Evolutionary conservation across 2,888 invertebrate genomes (phyloP).

Genomic region (Kuschelorhynchus macadamiae): DNA sequence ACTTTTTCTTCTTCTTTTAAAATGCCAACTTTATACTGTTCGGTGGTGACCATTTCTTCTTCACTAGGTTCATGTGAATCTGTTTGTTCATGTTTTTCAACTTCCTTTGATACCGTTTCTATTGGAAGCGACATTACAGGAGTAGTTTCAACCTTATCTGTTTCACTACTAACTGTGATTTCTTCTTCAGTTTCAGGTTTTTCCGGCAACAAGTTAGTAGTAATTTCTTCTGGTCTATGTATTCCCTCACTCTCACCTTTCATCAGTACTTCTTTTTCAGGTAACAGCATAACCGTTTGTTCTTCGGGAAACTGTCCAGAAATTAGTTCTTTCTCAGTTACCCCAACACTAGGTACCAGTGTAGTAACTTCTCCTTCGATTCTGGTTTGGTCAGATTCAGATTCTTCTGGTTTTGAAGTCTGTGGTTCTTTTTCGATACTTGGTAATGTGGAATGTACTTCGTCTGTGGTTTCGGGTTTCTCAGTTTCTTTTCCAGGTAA

Average conservation of each 20-base stretch:
- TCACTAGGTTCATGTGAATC: slow-evolving; percentile 8
- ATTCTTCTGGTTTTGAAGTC: not conserved
- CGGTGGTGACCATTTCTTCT: not conserved
- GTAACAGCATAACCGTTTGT: not conserved
- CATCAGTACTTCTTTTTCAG: not conserved
- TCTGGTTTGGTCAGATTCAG: not conserved
- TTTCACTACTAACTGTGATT: slow-evolving; percentile 1
- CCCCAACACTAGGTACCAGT: not conserved
- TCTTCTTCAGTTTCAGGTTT: not conserved
- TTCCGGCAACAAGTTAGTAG: slow-evolving; percentile 11
- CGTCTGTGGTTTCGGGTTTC: not conserved
- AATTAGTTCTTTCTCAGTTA: not conserved
- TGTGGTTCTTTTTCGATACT: not conserved
- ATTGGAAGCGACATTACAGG: not conserved
- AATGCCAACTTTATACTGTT: not conserved
- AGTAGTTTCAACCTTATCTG: slow-evolving; percentile 12
- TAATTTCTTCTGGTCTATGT: slow-evolving; percentile 17
- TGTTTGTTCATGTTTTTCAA: slow-evolving; percentile 25
- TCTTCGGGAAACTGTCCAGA: slow-evolving; percentile 1
- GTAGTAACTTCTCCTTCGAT: not conserved
- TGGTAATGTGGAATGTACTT: slow-evolving; percentile 3
- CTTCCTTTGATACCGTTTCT: slow-evolving; percentile 21
- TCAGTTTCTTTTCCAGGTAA: slow-evolving; percentile 6
- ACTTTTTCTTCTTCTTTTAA: slow-evolving; percentile 12
- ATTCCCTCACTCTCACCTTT: slow-evolving; percentile 15